Percentiles rank a stretch among this genome's conserved stretches.
Evolutionary conservation across 2,888 invertebrate species (phyloP).

Genomic region (Corbicula japonica): DNA sequence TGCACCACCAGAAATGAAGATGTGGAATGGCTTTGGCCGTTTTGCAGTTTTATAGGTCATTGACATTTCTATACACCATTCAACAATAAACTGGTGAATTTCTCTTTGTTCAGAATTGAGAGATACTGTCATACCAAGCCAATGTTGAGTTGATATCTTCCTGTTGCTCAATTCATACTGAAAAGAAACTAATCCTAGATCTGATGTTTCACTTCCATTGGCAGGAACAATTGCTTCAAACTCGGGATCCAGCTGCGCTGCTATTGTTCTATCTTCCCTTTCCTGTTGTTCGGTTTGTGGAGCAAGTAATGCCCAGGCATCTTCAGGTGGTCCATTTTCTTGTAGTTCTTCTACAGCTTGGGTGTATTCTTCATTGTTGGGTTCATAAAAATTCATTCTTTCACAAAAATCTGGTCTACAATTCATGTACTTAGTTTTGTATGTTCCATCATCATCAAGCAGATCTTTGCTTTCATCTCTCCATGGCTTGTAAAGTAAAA

Average conservation of each 20-base stretch:
- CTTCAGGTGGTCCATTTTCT: conserved; percentile 28
- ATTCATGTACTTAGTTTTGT: neutral
- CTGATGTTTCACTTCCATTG: neutral
- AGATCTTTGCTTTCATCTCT: conserved; percentile 35
- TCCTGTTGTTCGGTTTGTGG: conserved; percentile 15
- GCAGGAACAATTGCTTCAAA: neutral
- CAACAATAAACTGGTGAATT: conserved; percentile 25
- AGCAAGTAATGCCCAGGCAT: conserved; percentile 20
- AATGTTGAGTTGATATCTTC: neutral
- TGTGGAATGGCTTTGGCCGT: conserved; percentile 11
- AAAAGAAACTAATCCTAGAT: neutral
- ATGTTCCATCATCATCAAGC: neutral
- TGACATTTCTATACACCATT: conserved; percentile 23
- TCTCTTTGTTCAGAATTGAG: conserved; percentile 22
- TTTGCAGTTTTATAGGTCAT: conserved; percentile 12
- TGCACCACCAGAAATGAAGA: conserved; percentile 25
- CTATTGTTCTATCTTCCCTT: neutral
- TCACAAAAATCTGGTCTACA: neutral
- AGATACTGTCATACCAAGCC: conserved; percentile 17
- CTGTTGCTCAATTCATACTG: conserved; percentile 1
- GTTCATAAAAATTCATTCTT: too few relatives aligned
- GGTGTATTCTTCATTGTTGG: conserved; percentile 49
- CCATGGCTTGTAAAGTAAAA: conserved; percentile 47
- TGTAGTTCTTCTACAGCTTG: neutral
- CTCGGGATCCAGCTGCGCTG: neutral